Percentiles rank a stretch among this genome's conserved stretches.
These are phyloP conservation scores for Atherinosoma microstoma DNA, from an alignment of 2,797 vertebrate genomes.

Conservation along the genomic window DNA sequence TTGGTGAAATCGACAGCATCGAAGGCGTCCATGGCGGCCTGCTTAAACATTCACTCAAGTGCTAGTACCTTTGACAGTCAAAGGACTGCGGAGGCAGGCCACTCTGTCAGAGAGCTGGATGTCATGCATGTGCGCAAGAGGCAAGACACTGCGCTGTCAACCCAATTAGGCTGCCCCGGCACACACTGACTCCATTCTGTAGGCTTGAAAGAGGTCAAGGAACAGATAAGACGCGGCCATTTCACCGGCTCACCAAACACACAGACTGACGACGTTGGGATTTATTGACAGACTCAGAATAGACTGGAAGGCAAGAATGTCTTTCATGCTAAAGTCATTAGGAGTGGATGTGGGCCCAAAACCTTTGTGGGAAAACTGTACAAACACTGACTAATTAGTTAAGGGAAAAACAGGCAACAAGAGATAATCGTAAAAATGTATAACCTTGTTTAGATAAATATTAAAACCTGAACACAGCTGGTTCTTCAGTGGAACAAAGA, in stretches of 20 bases:
- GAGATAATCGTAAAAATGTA: not conserved
- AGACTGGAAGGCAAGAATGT: slow-evolving; percentile 32
- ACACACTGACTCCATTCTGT: slow-evolving; percentile 69
- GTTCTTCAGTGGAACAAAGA: slow-evolving; percentile 6
- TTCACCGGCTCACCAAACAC: slow-evolving; percentile 28
- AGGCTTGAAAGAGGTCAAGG: slow-evolving; percentile 69
- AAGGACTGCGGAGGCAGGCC: slow-evolving; percentile 38
- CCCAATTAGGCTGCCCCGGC: slow-evolving; percentile 64
- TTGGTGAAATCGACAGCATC: slow-evolving; percentile 27
- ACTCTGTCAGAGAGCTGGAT: slow-evolving; percentile 51
- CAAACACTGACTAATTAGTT: slow-evolving; percentile 32
- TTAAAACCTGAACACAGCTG: slow-evolving; percentile 17
- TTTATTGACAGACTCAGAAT: slow-evolving; percentile 21
- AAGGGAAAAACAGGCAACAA: slow-evolving; percentile 1
- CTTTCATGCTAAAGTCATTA: slow-evolving; percentile 39
- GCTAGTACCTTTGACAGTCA: slow-evolving; percentile 36
- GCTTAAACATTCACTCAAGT: slow-evolving; percentile 55
- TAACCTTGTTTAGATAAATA: slow-evolving; percentile 7
- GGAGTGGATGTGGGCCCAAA: slow-evolving; percentile 12
- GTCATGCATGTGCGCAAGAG: slow-evolving; percentile 60
- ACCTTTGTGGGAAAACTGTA: slow-evolving; percentile 28
- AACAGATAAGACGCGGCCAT: slow-evolving; percentile 46
- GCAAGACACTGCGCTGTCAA: slow-evolving; percentile 68
- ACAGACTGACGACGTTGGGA: slow-evolving; percentile 14
- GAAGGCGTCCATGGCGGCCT: slow-evolving; percentile 16